Base-by-base conservation (phyloP, 64 coral and sea anemone species). In the Dendrophyllia cribrosa region DNA sequence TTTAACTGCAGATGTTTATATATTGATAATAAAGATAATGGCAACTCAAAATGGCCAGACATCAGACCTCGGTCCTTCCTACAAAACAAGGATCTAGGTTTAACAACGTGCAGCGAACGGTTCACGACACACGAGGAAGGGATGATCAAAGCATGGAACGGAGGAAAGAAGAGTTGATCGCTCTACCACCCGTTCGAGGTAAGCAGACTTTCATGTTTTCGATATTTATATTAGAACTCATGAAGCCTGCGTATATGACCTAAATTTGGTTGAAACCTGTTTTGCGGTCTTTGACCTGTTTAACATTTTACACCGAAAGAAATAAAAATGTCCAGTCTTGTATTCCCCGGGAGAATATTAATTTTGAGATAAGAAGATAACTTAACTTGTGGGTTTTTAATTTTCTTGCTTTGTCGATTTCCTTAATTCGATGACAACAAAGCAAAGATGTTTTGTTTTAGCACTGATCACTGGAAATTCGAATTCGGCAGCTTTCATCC, bases 101-200 rank as follows among this genome's bases (percentile, higher is more conserved):
- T 67, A 23, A 3, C 23, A 17, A 17, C 0, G 80, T 24, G 10
- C 61, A 15, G 19, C 59, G 20, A 51, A 21, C 9, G 4, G 17
- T 22, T 23, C 44, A 17, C 19, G 45, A 75, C 13, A 4, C 45
- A 20, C 15, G 47, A 75, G n/a, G 34, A 83, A 65, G 6, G 44
- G 45, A 9, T 10, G 58, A 65, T 83, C 58, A 55, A 83, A 51
- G 4, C 17, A 66, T 49, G 46, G 80, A 84, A 67, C 43, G 46
- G 4, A 84, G 45, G 51, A 84, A 84, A 84, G 80, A 84, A 84
- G 80, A 45, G 12, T 15, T 84, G 62, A 66, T 84, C 60, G 80
- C 62, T 2, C 62, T 84, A 5, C 80, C 80, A n/a, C 80, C 80
- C 4, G 80, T 84, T 46, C 80, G 58, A 84, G 62, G 80, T 84